A percentile compares a stretch with the other conserved stretches of the same genome.
phyloP scores from a whole-genome alignment of 2,888 invertebrate genomes.

The Cantharis lateralis region DNA sequence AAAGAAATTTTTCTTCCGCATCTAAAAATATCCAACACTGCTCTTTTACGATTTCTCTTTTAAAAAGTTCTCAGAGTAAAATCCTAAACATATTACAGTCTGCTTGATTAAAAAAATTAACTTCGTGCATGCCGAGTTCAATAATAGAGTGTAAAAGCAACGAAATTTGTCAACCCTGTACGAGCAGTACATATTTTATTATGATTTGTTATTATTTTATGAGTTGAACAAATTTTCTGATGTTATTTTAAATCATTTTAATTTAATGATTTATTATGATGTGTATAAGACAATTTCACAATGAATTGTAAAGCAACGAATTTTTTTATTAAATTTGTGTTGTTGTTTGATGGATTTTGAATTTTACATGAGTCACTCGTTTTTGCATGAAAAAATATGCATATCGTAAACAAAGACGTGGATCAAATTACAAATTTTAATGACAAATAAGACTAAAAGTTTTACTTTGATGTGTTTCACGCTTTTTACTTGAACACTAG shows the following conservation, averaged over 20 bases:
- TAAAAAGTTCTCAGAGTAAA: no score
- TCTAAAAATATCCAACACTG: no score
- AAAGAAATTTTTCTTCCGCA: no score
- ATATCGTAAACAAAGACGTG: not conserved
- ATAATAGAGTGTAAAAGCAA: no score
- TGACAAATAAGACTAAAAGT: not conserved
- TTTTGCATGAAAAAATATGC: conserved; percentile 4
- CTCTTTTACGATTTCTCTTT: no score
- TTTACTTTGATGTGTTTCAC: not conserved
- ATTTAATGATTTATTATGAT: not conserved
- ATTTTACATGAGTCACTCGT: conserved; percentile 14
- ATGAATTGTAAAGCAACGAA: conserved; percentile 38
- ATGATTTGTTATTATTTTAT: not conserved
- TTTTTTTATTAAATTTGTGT: conserved; percentile 12
- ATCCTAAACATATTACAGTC: no score
- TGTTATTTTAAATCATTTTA: not conserved
- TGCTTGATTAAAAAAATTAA: no score
- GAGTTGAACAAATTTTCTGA: not conserved
- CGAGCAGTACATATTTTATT: not conserved
- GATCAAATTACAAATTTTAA: not conserved
- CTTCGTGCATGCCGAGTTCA: no score
- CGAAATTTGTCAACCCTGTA: not conserved
- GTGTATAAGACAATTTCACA: conserved; percentile 25
- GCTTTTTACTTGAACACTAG: not conserved
- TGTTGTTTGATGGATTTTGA: conserved; percentile 10